Base-by-base conservation (phyloP, 2,888 invertebrate genomes). In the Ceraclea dissimilis region DNA sequence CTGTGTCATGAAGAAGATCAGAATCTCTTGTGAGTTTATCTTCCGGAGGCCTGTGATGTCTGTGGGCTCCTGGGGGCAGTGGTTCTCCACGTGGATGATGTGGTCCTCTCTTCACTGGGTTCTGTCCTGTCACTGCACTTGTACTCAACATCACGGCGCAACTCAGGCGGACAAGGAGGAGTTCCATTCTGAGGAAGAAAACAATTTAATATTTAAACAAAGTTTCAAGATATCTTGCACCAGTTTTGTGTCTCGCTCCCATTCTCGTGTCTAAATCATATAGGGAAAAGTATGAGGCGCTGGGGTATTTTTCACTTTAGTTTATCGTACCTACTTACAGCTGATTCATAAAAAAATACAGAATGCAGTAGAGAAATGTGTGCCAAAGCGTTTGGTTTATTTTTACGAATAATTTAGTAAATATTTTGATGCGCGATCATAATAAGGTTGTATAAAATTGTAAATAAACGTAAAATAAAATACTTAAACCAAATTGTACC, bases 1-100 rank as follows among this genome's bases (percentile, higher is more conserved):
- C 82, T 43, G 81, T 79, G 68, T 91, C 90, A 62, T 88, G 89
- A 53, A 90, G 75, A 18, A 92, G 72, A 65, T 88, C 76, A 10
- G 79, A 74, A 66, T 91, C 89, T 51, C 83, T 81, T 0, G 84
- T 88, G 47, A 89, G 70, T 58, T 86, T 83, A 6, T 81, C 75
- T 1, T 70, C 69, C 0, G 86, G 86, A 0, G 86, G 86, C 62
- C 76, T 75, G 31, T 78, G 68, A 68, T 87, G 85, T 31, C 78
- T 67, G 62, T 74, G 73, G 1, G 71, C 71, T 19, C 54, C 60
- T 2, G 57, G 58, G 11, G 62, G 56, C 6, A 68, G 68, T 62
- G 64, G 66, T 60, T 67, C 80, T 63, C 78, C 78, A 61, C 79
- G 69, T 0, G 85, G 85, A 70, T 85, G 86, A 68, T 82, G 82